Percentiles rank a stretch among this genome's conserved stretches.
Evolutionary conservation across 2,888 invertebrate species (phyloP).

Genomic region (Hemicrepidius hirtus): DNA sequence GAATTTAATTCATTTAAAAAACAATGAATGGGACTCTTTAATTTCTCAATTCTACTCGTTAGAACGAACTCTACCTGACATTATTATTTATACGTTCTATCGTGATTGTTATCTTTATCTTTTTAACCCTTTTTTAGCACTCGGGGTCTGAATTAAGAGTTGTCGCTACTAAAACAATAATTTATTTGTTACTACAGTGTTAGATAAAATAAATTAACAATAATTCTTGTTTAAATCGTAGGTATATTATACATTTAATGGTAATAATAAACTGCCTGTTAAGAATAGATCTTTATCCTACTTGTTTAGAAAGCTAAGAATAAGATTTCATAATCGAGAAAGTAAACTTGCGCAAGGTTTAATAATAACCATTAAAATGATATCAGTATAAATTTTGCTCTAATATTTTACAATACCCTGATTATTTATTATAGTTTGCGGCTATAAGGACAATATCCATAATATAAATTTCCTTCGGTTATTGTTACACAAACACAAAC

Average conservation of each 20-base stretch:
- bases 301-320: constrained; percentile 35
- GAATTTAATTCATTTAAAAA: too few relatives aligned
- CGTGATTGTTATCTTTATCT: too few relatives aligned
- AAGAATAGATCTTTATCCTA: constrained; percentile 36
- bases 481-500: constrained; percentile 4
- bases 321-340: constrained; percentile 42
- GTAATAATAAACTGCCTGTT: constrained; percentile 1
- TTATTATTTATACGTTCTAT: too few relatives aligned
- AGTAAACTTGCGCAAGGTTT: constrained; percentile 35
- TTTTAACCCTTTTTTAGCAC: too few relatives aligned
- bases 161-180: too few relatives aligned
- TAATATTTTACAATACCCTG: constrained; percentile 17
- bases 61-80: too few relatives aligned
- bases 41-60: too few relatives aligned
- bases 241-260: not conserved
- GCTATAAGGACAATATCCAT: constrained; percentile 1
- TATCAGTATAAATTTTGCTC: constrained; percentile 15
- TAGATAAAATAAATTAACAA: too few relatives aligned
- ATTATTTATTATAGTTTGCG: constrained; percentile 29
- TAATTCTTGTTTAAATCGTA: too few relatives aligned
- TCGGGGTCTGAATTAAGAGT: too few relatives aligned
- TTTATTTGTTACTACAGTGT: too few relatives aligned
- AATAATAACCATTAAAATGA: constrained; percentile 40
- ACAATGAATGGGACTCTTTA: too few relatives aligned
- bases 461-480: constrained; percentile 9